A percentile compares a stretch with the other conserved stretches of the same genome.
phyloP scores from a whole-genome alignment of 2,888 invertebrate species.

The Spicauda simplicius region DNA sequence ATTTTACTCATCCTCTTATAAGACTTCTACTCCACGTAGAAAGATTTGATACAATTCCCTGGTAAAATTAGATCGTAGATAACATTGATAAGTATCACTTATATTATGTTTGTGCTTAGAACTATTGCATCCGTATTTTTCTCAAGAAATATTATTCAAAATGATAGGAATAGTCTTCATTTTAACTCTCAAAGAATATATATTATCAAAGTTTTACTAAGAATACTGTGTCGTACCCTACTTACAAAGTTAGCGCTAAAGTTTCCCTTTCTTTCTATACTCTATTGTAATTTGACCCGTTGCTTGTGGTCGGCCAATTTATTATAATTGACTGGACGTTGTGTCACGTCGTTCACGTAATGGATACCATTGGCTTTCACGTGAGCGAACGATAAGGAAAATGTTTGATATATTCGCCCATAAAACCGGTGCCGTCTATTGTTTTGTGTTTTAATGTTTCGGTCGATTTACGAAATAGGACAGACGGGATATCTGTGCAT shows the following conservation, averaged over 20 bases:
- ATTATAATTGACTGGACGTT: conserved; percentile 30
- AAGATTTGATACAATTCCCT: too few species aligned
- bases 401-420: conserved; percentile 19
- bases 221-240: conserved; percentile 8
- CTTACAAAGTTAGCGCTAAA: conserved; percentile 5
- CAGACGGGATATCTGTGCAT: conserved; percentile 15
- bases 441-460: conserved; percentile 23
- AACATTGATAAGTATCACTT: too few species aligned
- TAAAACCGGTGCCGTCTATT: conserved; percentile 6
- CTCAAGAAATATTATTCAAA: too few species aligned
- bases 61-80: too few species aligned
- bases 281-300: conserved; percentile 23
- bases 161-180: neutral
- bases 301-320: conserved; percentile 24
- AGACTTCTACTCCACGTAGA: too few species aligned
- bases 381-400: conserved; percentile 21
- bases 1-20: too few species aligned
- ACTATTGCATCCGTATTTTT: too few species aligned
- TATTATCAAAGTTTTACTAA: conserved; percentile 15
- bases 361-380: conserved; percentile 25
- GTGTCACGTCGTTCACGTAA: conserved; percentile 26
- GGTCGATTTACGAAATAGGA: conserved; percentile 15
- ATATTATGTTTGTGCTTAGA: too few species aligned
- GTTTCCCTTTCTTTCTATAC: conserved; percentile 11
- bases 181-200: neutral